phyloP scores from a whole-genome alignment of 1,140 invertebrate species.

The Fopius arisanus region DNA sequence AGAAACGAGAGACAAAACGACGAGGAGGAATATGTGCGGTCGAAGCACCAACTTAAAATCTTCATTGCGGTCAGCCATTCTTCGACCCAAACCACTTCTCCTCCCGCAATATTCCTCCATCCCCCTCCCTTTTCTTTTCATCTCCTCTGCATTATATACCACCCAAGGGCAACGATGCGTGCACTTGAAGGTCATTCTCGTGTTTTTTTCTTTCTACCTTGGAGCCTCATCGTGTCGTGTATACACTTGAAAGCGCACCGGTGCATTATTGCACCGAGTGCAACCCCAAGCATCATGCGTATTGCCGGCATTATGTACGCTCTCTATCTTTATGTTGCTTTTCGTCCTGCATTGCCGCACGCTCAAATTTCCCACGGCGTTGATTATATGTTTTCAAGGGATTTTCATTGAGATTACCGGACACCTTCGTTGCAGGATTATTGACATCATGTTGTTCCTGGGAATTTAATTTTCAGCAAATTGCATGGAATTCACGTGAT shows the following conservation, averaged over 20 bases:
- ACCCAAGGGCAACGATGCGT: slow-evolving; percentile 55
- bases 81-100: slow-evolving; percentile 40
- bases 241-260: slow-evolving; percentile 36
- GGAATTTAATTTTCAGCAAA: too few species aligned
- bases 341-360: slow-evolving; percentile 17
- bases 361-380: slow-evolving; percentile 55
- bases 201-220: slow-evolving; percentile 21
- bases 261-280: slow-evolving; percentile 16
- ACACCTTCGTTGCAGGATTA: slow-evolving; percentile 30
- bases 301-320: not conserved
- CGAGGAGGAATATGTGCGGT: slow-evolving; percentile 37
- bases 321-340: slow-evolving; percentile 18
- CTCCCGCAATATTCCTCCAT: slow-evolving; percentile 35
- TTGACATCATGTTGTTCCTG: not conserved
- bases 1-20: slow-evolving; percentile 18
- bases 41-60: slow-evolving; percentile 58
- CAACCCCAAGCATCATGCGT: not conserved
- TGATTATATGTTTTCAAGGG: slow-evolving; percentile 28
- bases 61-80: slow-evolving; percentile 61
- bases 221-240: slow-evolving; percentile 19
- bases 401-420: not conserved
- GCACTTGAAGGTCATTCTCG: slow-evolving; percentile 41
- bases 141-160: slow-evolving; percentile 38
- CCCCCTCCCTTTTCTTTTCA: slow-evolving; percentile 32
- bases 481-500: too few species aligned